A percentile compares a stretch with the other conserved stretches of the same genome.
Conservation (phyloP, 2,113 vertebrate species). For the Dryoscopus gambensis region DNA sequence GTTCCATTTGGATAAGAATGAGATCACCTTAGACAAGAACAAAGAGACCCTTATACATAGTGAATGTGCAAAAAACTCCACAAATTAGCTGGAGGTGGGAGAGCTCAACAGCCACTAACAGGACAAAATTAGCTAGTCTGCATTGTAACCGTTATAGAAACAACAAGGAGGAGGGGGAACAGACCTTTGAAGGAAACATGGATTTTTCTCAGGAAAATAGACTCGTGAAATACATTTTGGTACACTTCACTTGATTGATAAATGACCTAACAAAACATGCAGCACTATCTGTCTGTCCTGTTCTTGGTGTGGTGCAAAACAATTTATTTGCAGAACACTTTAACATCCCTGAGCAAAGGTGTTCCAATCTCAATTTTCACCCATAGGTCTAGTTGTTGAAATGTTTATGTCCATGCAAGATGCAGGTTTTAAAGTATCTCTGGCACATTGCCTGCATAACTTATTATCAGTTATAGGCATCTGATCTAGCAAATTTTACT, state of each 20-base stretch:
- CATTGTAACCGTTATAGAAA: background rate
- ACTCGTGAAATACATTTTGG: background rate
- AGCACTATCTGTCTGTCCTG: background rate
- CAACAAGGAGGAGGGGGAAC: background rate
- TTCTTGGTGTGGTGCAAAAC: background rate
- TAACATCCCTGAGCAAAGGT: background rate
- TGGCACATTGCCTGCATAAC: background rate
- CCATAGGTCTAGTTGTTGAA: background rate
- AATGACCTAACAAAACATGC: background rate
- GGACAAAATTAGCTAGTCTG: conserved; percentile 23
- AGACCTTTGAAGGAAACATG: conserved; percentile 1
- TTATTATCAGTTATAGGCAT: background rate
- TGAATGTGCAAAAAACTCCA: background rate
- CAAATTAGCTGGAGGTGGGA: background rate
- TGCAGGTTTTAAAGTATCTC: background rate
- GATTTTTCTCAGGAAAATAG: conserved; percentile 4
- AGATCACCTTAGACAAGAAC: conserved; percentile 47
- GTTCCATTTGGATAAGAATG: conserved; percentile 29
- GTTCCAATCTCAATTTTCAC: background rate
- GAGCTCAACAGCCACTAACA: background rate
- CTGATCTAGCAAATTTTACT: background rate
- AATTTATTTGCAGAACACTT: background rate
- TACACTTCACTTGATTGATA: background rate
- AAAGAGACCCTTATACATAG: background rate
- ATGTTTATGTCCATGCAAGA: background rate